Evolutionary conservation across 2,113 vertebrate genomes (phyloP).

Genomic region (Syrmaticus mikado): DNA sequence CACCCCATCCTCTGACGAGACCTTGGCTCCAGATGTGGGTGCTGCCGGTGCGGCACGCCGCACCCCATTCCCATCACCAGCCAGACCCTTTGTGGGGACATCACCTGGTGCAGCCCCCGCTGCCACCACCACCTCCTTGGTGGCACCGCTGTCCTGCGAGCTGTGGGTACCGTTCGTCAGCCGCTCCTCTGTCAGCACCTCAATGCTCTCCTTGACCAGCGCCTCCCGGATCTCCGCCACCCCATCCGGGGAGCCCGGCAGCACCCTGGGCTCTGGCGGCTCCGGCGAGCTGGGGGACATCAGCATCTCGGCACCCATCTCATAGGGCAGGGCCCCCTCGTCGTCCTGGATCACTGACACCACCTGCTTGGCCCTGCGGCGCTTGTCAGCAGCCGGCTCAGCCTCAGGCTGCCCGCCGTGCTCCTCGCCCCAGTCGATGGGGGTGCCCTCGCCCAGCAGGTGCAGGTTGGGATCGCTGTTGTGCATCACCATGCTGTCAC

Average conservation of each 20-base stretch:
- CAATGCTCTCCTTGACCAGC: constrained; percentile 75
- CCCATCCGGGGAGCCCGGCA: constrained; percentile 69
- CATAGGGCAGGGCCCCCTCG: constrained; percentile 74
- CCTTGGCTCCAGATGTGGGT: not conserved
- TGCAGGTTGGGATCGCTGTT: constrained; percentile 95
- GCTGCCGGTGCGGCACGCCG: not conserved
- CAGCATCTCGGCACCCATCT: constrained; percentile 78
- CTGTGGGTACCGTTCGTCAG: constrained; percentile 61
- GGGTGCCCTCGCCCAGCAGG: constrained; percentile 80
- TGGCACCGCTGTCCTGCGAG: not conserved
- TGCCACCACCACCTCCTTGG: constrained; percentile 35
- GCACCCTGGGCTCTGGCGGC: not conserved
- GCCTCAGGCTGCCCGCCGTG: constrained; percentile 53
- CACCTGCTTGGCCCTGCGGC: constrained; percentile 86
- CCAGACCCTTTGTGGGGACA: constrained; percentile 63
- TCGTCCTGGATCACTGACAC: constrained; percentile 92
- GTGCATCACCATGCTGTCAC: constrained; percentile 93
- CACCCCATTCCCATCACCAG: constrained; percentile 34
- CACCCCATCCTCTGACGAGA: not conserved
- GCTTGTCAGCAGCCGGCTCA: constrained; percentile 45
- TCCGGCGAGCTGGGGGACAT: constrained; percentile 79
- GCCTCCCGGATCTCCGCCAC: constrained; percentile 79
- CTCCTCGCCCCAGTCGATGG: constrained; percentile 88
- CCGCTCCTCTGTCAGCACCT: constrained; percentile 35
- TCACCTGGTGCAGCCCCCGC: not conserved